Percentiles rank a stretch among this genome's conserved stretches.
Conservation (phyloP, 1,140 invertebrate genomes). For the Drosophila busckii region DNA sequence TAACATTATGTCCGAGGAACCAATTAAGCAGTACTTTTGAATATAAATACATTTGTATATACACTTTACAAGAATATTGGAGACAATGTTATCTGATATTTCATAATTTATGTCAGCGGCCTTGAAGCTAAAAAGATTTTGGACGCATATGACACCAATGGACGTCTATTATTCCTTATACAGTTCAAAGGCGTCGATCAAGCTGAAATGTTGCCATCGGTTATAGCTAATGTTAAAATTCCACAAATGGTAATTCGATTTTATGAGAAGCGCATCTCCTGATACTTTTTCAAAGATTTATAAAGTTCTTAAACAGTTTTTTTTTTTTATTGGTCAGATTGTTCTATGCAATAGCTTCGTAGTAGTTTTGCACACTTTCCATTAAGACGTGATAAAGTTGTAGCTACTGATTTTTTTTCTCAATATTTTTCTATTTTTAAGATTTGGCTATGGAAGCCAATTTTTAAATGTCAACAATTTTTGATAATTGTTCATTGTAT, state of each 20-base stretch:
- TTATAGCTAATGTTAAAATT: conserved; percentile 93
- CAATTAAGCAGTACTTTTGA: conserved; percentile 14
- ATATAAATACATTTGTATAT: background rate
- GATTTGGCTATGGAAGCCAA: too few relatives aligned
- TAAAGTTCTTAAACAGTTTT: too few relatives aligned
- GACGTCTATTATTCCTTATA: conserved; percentile 96
- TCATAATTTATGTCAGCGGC: conserved; percentile 76
- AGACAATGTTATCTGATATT: background rate
- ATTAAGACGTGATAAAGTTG: too few relatives aligned
- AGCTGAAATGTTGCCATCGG: conserved; percentile 94
- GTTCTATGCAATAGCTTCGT: too few relatives aligned
- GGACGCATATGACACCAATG: conserved; percentile 82
- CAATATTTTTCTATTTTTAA: too few relatives aligned
- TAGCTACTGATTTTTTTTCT: too few relatives aligned
- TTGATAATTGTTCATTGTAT: too few relatives aligned
- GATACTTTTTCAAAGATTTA: conserved; percentile 93
- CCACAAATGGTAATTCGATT: conserved; percentile 97
- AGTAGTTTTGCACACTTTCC: too few relatives aligned
- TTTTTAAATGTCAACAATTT: too few relatives aligned
- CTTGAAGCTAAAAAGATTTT: conserved; percentile 96
- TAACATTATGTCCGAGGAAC: conserved; percentile 54
- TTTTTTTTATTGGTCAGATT: too few relatives aligned
- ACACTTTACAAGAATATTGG: background rate
- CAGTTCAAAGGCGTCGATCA: conserved; percentile 97
- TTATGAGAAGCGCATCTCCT: conserved; percentile 95